Conservation (phyloP, 2,888 invertebrate genomes). For the Argyra leucocephala region DNA sequence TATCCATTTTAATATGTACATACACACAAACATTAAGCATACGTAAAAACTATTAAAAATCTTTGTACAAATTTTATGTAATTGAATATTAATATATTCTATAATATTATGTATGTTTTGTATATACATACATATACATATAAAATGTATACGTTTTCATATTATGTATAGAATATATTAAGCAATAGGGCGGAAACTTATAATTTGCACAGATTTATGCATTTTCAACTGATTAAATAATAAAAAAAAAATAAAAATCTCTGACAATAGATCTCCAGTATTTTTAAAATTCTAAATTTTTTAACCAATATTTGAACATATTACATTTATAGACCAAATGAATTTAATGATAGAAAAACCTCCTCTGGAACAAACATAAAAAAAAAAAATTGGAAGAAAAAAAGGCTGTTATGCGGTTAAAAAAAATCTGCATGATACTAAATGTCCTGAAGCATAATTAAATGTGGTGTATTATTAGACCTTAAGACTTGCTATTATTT, state of each 20-base stretch:
- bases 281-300: not conserved
- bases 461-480: not conserved
- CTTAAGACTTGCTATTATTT: not conserved
- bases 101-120: too few species aligned
- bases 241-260: not conserved
- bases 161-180: not conserved
- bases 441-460: not conserved
- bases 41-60: too few species aligned
- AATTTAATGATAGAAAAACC: too few species aligned
- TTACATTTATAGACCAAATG: too few species aligned
- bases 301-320: too few species aligned
- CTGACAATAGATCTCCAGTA: not conserved
- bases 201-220: constrained; percentile 11
- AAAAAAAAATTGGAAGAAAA: not conserved
- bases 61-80: too few species aligned
- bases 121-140: too few species aligned
- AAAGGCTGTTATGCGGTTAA: not conserved
- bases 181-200: constrained; percentile 10
- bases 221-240: constrained; percentile 7
- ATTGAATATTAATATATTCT: too few species aligned
- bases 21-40: too few species aligned
- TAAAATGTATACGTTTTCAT: too few species aligned
- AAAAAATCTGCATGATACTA: not conserved
- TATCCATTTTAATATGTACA: too few species aligned
- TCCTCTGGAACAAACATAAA: too few species aligned